phyloP scores from a whole-genome alignment of 1,140 invertebrate species.

The Neodiprion lecontei region DNA sequence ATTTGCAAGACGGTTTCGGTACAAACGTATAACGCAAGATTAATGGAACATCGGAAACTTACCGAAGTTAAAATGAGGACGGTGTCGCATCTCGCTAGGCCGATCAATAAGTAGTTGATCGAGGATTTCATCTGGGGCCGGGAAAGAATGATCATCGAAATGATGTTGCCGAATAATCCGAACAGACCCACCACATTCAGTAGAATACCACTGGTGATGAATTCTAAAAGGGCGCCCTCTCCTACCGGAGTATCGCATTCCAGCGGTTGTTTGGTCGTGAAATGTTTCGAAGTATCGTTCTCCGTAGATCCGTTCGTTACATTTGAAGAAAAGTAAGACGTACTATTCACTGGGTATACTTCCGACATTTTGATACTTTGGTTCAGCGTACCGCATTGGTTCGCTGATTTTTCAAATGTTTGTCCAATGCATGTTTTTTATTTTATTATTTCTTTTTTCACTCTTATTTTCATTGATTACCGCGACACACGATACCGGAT shows the following conservation, averaged over 20 bases:
- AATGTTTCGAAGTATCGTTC: slow-evolving; percentile 13
- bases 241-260: slow-evolving; percentile 59
- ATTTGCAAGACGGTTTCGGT: no score
- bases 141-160: slow-evolving; percentile 89
- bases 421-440: neutral
- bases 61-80: slow-evolving; percentile 83
- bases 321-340: slow-evolving; percentile 27
- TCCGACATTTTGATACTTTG: slow-evolving; percentile 30
- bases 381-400: slow-evolving; percentile 17
- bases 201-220: slow-evolving; percentile 84
- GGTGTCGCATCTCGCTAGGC: slow-evolving; percentile 90
- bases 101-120: slow-evolving; percentile 91
- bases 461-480: neutral
- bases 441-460: neutral
- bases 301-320: slow-evolving; percentile 30
- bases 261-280: slow-evolving; percentile 12
- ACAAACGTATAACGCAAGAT: no score
- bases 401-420: slow-evolving; percentile 24
- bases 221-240: slow-evolving; percentile 71
- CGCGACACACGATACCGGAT: no score
- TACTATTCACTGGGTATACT: slow-evolving; percentile 14
- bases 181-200: slow-evolving; percentile 82
- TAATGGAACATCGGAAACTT: slow-evolving; percentile 27
- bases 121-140: slow-evolving; percentile 93
- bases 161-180: slow-evolving; percentile 87